A percentile compares a stretch with the other conserved stretches of the same genome.
These are phyloP conservation scores for Pteruthius melanotis DNA, from an alignment of 2,113 vertebrate genomes.

Conservation along the genomic window DNA sequence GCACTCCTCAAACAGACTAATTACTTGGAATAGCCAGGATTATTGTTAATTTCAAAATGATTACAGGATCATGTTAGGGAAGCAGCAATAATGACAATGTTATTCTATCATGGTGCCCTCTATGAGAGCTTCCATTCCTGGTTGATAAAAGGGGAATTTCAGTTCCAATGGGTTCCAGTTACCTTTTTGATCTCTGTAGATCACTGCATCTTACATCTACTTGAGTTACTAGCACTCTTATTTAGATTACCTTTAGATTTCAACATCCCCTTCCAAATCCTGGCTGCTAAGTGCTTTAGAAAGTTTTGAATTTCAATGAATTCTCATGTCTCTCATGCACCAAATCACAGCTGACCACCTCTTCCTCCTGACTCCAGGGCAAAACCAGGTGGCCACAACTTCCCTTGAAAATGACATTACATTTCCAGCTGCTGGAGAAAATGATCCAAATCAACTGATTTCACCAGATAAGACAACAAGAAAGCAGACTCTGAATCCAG, in stretches of 20 bases:
- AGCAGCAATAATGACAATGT: not conserved
- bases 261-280: not conserved
- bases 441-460: not conserved
- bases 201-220: not conserved
- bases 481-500: not conserved
- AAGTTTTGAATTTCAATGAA: not conserved
- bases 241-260: not conserved
- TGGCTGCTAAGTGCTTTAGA: not conserved
- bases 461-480: not conserved
- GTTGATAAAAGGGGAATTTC: not conserved
- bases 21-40: not conserved
- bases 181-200: not conserved
- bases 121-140: not conserved
- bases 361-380: not conserved
- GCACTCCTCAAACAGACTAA: not conserved
- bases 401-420: not conserved
- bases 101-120: not conserved
- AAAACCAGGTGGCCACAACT: not conserved
- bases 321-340: not conserved
- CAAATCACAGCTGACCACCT: not conserved
- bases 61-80: no score
- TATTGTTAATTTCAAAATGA: not conserved
- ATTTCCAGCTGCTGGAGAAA: not conserved
- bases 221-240: not conserved
- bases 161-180: not conserved